These are phyloP conservation scores for Peromyscus nudipes DNA, from an alignment of 2,797 vertebrate species.

Conservation along the genomic window DNA sequence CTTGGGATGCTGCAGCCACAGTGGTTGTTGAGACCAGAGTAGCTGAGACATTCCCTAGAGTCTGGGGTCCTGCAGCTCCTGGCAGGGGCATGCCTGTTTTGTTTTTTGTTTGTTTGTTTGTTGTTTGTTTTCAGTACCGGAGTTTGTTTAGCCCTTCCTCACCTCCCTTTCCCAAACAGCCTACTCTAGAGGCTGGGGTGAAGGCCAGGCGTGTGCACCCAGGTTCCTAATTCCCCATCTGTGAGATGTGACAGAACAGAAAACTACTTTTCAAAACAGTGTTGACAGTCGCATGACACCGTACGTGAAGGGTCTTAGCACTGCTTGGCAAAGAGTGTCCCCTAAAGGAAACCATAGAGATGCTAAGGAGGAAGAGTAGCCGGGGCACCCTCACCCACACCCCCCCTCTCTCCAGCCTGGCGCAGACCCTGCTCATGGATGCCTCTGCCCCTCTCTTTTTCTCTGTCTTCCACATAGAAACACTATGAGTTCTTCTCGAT, in stretches of 20 bases:
- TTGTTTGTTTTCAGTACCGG: background rate
- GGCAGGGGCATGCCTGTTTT: background rate
- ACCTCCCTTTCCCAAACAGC: background rate
- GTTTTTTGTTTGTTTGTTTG: too few relatives aligned
- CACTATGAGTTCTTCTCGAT: conserved; percentile 81
- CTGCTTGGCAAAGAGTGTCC: background rate
- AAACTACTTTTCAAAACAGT: background rate
- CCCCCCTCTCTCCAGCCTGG: background rate
- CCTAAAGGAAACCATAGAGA: background rate
- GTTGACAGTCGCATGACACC: background rate
- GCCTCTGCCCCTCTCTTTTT: conserved; percentile 46
- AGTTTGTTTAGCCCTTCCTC: background rate
- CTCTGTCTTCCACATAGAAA: conserved; percentile 72
- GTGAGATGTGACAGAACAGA: background rate
- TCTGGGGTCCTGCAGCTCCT: background rate
- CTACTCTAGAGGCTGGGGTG: background rate
- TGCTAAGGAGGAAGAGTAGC: background rate
- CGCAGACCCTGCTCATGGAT: background rate
- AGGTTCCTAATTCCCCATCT: background rate
- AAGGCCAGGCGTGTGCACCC: background rate
- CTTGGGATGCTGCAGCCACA: background rate
- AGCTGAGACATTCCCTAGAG: background rate
- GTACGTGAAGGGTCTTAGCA: background rate
- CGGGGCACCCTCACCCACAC: background rate
- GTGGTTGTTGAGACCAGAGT: background rate